Evolutionary conservation across 2,113 vertebrate species (phyloP), one percentile per base, ranked within the genome.

Genomic region (Hemichromis elongatus): DNA sequence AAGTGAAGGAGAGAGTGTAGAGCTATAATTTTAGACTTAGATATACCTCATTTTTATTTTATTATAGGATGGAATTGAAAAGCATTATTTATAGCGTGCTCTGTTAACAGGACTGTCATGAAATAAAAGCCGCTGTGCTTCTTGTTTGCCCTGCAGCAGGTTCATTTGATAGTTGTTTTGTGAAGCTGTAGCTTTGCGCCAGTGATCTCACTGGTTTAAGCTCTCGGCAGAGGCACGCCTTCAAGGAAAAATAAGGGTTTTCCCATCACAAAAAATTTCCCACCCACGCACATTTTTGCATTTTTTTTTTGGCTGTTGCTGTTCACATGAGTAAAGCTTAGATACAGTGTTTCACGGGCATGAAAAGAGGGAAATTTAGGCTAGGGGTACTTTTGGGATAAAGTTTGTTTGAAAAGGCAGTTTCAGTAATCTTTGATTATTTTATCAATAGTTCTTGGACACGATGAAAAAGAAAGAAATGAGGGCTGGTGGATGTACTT

Each of bases 221-320:
- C 79, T 86, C 50, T 83, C 55, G 75, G 86, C 84, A 84, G 78
- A 57, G 79, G 78, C 82, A 85, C 14, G 55, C 83, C 88, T 91
- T 91, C 55, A 18, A 70, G 79, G 79, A 88, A 92, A 90, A 89
- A 81, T 52, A 26, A 85, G 85, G 90, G 86, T 79, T 91, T 93
- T 91, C 86, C 89, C 82, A 5, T 89, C 53, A 75, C 40, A 89
- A 89, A 73, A 90, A 84, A 88, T 80, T 83, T 83, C 59, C 84
- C 77, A 83, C 35, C 50, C 83, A 82, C 77, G 21, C 78, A 88
- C 40, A 73, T 55, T 82, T n/a, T n/a, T n/a, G n/a, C n/a, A n/a
- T n/a, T n/a, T n/a, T 66, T 80, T 84, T 50, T 68, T 19, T 70
- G 52, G 47, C 78, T 87, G 75, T 86, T 73, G 33, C 77, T 89